Evolutionary conservation across 2,113 vertebrate species (phyloP).

Genomic region (Dasyprocta punctata): DNA sequence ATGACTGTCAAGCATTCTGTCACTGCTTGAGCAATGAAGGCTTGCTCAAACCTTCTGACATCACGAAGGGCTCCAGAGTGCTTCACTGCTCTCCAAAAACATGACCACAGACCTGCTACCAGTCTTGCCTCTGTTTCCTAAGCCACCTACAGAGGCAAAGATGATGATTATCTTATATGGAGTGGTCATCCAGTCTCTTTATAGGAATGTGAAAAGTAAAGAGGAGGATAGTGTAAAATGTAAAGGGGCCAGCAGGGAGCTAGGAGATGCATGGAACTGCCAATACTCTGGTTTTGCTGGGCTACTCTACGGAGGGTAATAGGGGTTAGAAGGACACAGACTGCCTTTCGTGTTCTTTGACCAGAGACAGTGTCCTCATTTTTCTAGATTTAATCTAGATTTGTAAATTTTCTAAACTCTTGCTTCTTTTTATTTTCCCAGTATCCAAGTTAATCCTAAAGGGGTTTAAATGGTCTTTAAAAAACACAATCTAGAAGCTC

Average conservation of each 20-base stretch:
- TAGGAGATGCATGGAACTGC: neutral
- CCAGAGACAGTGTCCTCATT: neutral
- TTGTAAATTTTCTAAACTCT: constrained; percentile 38
- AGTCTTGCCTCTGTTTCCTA: neutral
- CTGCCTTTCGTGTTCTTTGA: neutral
- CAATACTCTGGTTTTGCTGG: neutral
- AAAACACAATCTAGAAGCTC: constrained; percentile 42
- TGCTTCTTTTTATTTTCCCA: constrained; percentile 17
- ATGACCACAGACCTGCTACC: constrained; percentile 9
- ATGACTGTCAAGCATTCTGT: neutral
- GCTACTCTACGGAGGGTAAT: neutral
- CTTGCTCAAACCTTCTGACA: neutral
- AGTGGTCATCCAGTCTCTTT: neutral
- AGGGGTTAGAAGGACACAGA: neutral
- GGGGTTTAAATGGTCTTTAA: constrained; percentile 15
- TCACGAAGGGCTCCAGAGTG: neutral
- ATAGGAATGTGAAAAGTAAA: neutral
- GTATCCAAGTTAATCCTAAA: constrained; percentile 36
- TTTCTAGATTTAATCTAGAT: constrained; percentile 46
- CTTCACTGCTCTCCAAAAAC: constrained; percentile 28
- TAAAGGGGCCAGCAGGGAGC: neutral
- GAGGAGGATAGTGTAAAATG: neutral
- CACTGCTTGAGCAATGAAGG: neutral
- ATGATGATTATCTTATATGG: neutral
- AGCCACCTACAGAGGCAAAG: neutral